Evolutionary conservation across 2,888 invertebrate species (phyloP).

Genomic region (Apeira syringaria): DNA sequence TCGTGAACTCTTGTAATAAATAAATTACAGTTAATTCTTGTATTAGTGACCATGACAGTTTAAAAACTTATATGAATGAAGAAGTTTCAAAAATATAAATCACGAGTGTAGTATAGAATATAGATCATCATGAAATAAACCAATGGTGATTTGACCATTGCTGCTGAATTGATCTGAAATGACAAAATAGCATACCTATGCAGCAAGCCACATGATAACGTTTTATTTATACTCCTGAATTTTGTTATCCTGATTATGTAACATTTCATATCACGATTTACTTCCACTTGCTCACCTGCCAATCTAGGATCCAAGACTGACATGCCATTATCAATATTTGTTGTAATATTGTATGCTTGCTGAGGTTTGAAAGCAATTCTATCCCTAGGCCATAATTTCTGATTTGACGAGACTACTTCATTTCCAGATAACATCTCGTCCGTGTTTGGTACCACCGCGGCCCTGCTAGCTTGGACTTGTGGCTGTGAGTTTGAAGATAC

Average conservation of each 20-base stretch:
- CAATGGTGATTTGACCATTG: not conserved
- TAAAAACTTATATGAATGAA: no score
- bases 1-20: no score
- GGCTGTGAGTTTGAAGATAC: not conserved
- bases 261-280: conserved; percentile 25
- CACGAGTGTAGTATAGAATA: no score
- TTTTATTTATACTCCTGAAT: conserved; percentile 10
- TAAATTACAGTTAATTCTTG: no score
- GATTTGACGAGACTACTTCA: not conserved
- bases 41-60: no score
- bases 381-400: no score
- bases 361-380: no score
- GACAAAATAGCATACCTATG: conserved; percentile 16
- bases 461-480: conserved; percentile 5
- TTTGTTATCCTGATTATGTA: conserved; percentile 17
- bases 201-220: conserved; percentile 25
- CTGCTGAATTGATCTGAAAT: conserved; percentile 4
- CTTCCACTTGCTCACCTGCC: conserved; percentile 18
- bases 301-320: conserved; percentile 20
- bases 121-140: not conserved
- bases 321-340: not conserved
- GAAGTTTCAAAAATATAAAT: no score
- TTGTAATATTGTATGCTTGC: conserved; percentile 8
- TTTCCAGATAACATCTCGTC: no score
- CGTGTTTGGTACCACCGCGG: not conserved